Percentiles rank a stretch among this genome's conserved stretches.
These are phyloP conservation scores for Drosophila prostipennis DNA, from an alignment of 2,888 invertebrate species.

Conservation along the genomic window DNA sequence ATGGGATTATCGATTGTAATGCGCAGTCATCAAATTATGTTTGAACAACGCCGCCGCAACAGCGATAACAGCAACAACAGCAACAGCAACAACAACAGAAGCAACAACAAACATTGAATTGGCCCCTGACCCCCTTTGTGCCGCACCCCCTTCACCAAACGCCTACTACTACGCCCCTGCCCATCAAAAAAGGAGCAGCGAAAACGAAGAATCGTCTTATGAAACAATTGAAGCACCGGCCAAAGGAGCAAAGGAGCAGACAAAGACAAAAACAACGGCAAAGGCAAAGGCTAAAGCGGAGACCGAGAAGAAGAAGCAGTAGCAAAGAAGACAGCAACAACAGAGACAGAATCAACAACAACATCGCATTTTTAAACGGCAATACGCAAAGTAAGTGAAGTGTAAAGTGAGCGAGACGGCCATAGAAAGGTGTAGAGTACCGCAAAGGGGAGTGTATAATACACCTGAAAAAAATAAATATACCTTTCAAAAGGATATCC, in stretches of 20 bases:
- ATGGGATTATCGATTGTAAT: constrained; percentile 75
- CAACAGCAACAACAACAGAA: constrained; percentile 21
- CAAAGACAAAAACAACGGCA: constrained; percentile 23
- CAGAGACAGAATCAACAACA: constrained; percentile 35
- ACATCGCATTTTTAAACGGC: constrained; percentile 70
- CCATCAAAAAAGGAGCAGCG: constrained; percentile 8
- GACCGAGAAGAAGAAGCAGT: constrained; percentile 22
- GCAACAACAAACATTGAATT: constrained; percentile 61
- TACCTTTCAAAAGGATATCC: not conserved
- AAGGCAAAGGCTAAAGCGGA: constrained; percentile 18
- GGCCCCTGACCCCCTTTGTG: constrained; percentile 24
- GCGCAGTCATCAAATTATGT: constrained; percentile 71
- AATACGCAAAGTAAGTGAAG: constrained; percentile 76
- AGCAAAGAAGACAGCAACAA: constrained; percentile 55
- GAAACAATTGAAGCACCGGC: constrained; percentile 72
- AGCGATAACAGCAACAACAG: constrained; percentile 34
- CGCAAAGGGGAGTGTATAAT: not conserved
- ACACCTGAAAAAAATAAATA: not conserved
- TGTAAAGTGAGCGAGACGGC: constrained; percentile 46
- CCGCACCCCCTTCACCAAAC: constrained; percentile 1
- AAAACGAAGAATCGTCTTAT: constrained; percentile 57
- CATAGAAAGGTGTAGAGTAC: not conserved
- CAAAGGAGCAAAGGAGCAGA: constrained; percentile 59
- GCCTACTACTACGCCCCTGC: constrained; percentile 1
- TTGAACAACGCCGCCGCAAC: constrained; percentile 53